These are phyloP conservation scores for Pyrrhosoma nymphula DNA, from an alignment of 2,888 invertebrate genomes.

Conservation along the genomic window DNA sequence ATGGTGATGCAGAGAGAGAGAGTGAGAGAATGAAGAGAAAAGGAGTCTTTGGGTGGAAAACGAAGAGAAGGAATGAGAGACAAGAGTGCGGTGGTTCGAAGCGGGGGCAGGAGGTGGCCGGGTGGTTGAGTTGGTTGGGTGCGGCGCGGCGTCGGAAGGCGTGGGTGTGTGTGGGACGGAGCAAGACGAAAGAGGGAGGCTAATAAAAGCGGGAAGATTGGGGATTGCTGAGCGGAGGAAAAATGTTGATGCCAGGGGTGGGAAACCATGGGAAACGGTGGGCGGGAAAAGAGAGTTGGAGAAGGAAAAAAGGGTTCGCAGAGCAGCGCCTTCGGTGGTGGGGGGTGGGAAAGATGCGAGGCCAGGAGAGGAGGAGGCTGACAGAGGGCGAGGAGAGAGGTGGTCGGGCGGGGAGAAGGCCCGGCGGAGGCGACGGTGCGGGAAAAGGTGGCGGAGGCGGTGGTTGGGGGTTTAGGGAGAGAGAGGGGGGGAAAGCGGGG, in stretches of 20 bases:
- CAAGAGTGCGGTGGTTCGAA: too few relatives aligned
- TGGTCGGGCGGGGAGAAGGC: not conserved
- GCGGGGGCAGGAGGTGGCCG: not conserved
- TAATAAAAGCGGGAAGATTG: conserved; percentile 36
- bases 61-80: not conserved
- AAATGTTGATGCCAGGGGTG: conserved; percentile 6
- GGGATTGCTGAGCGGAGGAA: conserved; percentile 10
- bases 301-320: not conserved
- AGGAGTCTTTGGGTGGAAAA: not conserved
- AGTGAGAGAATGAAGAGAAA: not conserved
- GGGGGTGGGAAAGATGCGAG: not conserved
- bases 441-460: conserved; percentile 9
- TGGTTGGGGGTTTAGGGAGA: not conserved
- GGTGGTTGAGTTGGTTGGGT: not conserved
- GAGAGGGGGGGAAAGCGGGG: not conserved
- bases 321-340: not conserved
- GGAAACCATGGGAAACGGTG: conserved; percentile 14
- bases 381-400: not conserved
- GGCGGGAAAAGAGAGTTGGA: not conserved
- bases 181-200: not conserved
- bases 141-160: not conserved
- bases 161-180: not conserved
- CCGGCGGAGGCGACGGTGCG: not conserved
- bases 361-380: not conserved
- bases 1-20: not conserved